These are phyloP conservation scores for Melolontha melolontha DNA, from an alignment of 2,888 invertebrate species.

Conservation along the genomic window DNA sequence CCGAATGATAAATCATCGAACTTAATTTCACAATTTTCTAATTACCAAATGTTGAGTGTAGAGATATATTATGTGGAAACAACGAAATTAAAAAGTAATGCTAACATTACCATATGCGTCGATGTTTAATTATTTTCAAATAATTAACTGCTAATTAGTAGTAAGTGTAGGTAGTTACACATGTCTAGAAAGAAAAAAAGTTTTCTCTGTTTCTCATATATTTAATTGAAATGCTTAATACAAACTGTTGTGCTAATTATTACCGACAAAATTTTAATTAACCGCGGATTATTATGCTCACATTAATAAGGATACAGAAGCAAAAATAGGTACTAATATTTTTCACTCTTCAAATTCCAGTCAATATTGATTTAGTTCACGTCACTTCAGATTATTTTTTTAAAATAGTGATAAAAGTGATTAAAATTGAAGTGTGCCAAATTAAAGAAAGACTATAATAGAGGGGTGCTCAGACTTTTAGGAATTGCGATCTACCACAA, in stretches of 20 bases:
- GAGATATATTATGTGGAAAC: slow-evolving; percentile 3
- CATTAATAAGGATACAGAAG: slow-evolving; percentile 6
- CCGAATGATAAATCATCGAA: slow-evolving; percentile 23
- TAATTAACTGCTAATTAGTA: slow-evolving; percentile 38
- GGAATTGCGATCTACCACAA: no score
- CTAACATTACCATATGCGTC: slow-evolving; percentile 31
- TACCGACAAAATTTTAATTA: slow-evolving; percentile 31
- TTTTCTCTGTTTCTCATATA: slow-evolving; percentile 16
- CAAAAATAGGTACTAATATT: neutral
- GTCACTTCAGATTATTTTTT: no score
- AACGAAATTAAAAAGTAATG: slow-evolving; percentile 18
- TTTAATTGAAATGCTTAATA: slow-evolving; percentile 22
- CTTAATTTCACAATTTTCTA: slow-evolving; percentile 22
- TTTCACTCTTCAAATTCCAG: no score
- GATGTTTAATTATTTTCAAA: slow-evolving; percentile 37
- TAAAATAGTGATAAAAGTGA: no score
- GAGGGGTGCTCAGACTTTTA: no score
- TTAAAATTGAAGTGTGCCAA: no score
- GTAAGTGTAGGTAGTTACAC: slow-evolving; percentile 26
- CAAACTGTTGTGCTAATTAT: slow-evolving; percentile 14
- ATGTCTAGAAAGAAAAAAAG: neutral
- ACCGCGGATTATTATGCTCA: slow-evolving; percentile 5
- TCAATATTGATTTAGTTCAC: no score
- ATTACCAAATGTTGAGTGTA: slow-evolving; percentile 3
- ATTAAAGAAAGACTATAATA: no score